Conservation (phyloP, 2,113 vertebrate genomes). For the Xiphophorus hellerii region DNA sequence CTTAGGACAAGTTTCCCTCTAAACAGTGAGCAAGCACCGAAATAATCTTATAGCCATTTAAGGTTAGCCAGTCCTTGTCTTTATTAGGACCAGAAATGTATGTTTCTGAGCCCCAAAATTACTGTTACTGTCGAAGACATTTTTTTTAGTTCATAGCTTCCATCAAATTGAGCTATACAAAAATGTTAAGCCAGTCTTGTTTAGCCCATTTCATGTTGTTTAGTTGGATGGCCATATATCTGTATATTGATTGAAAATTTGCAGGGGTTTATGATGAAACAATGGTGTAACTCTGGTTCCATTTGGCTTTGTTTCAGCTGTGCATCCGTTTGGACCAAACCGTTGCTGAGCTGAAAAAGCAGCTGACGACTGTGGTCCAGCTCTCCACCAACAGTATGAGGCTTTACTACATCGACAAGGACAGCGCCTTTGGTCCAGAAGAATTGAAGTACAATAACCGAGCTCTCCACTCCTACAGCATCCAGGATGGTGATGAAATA, state of each 20-base stretch:
- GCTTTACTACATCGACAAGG: constrained; percentile 92
- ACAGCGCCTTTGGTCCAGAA: constrained; percentile 89
- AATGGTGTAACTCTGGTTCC: neutral
- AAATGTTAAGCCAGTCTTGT: neutral
- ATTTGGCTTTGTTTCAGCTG: constrained; percentile 51
- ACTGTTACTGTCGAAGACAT: neutral
- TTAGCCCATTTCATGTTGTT: neutral
- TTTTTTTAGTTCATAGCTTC: neutral
- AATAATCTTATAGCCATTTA: no score
- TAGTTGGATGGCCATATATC: neutral
- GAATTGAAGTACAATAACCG: constrained; percentile 94
- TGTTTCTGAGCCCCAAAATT: neutral
- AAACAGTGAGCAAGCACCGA: no score
- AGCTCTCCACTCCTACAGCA: constrained; percentile 92
- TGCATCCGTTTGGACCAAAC: constrained; percentile 94
- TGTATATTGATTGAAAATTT: neutral
- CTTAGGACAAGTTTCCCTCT: no score
- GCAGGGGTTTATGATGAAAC: neutral
- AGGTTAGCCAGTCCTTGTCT: no score
- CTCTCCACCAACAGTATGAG: constrained; percentile 92
- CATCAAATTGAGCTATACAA: neutral
- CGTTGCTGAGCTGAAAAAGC: constrained; percentile 94
- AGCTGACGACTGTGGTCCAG: constrained; percentile 89
- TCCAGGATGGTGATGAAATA: constrained; percentile 94
- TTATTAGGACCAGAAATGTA: neutral